Evolutionary conservation across 2,797 vertebrate species (phyloP).

Genomic region (Dicrostonyx torquatus): DNA sequence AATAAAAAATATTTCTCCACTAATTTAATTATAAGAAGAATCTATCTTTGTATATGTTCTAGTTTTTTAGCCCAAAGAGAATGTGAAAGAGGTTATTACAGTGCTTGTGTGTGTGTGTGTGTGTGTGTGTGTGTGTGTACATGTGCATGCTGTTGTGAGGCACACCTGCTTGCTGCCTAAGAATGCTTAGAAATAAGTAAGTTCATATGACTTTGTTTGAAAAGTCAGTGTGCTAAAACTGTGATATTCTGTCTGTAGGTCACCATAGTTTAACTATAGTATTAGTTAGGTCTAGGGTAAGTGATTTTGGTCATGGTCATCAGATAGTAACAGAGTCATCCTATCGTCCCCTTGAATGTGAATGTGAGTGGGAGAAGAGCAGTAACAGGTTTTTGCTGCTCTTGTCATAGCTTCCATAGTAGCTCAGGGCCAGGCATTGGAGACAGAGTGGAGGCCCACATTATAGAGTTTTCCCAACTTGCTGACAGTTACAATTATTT

Average conservation of each 20-base stretch:
- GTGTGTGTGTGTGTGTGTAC: neutral
- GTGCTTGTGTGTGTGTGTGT: neutral
- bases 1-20: neutral
- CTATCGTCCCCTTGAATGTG: neutral
- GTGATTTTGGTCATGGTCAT: neutral
- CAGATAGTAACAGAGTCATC: neutral
- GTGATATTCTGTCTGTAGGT: slow-evolving; percentile 10
- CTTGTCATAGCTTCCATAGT: neutral
- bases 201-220: slow-evolving; percentile 42
- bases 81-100: neutral
- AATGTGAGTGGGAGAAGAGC: neutral
- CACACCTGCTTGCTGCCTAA: neutral
- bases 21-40: neutral
- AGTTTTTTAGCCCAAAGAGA: slow-evolving; percentile 29
- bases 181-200: neutral
- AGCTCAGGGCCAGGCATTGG: neutral
- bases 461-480: neutral
- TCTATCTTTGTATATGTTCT: neutral
- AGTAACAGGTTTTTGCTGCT: neutral
- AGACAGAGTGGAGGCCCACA: neutral
- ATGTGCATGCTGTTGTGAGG: too few species aligned
- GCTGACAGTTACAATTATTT: slow-evolving; percentile 37
- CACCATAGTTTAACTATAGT: neutral
- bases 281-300: neutral
- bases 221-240: neutral